Base-by-base conservation (phyloP, 1,140 invertebrate species). In the Macrobrachium nipponense region DNA sequence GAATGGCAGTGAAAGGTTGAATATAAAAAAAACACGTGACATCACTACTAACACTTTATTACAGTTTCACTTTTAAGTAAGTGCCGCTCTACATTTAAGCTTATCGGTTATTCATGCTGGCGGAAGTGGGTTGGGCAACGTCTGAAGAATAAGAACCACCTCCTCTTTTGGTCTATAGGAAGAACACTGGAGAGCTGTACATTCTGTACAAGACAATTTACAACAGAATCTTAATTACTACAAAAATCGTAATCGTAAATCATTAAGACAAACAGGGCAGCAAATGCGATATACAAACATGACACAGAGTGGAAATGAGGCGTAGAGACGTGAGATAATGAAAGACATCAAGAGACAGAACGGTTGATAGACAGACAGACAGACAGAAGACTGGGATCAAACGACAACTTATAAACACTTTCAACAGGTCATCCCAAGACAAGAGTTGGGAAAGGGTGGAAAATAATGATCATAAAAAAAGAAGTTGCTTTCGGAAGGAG, bases 1-100 rank as follows among this genome's bases (percentile, higher is more conserved):
- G 8, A 36, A 44, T 0, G 10, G 17, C 5, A n/a, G 72, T 18
- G 72, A 44, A 36, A 36, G 36, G 23, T 11, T n/a, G 7, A 0
- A n/a, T 5, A 36, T 36, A 23, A 80, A 43, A 59, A 72, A 81
- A 10, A 72, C 20, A 5, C 59, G 59, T 20, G 11, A 58, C 17
- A 11, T 77, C 62, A 83, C 81, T 83, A 83, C 81, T 83, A 83
- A 83, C 73, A 83, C 73, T 83, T 83, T 76, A 76, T 83, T 76
- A 51, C 44, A 76, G 76, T 60, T 75, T 76, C 81, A 83, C 70
- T 82, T 79, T 82, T 83, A 83, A 83, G 81, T 83, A 83, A 83
- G 72, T 76, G 81, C 81, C 81, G 73, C 72, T 83, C 60, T 81
- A n/a, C 59, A 23, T 64, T 27, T 64, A 80, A 80, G 78, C 60